Conservation (phyloP, 1,140 invertebrate species). For the Doryteuthis pealeii region DNA sequence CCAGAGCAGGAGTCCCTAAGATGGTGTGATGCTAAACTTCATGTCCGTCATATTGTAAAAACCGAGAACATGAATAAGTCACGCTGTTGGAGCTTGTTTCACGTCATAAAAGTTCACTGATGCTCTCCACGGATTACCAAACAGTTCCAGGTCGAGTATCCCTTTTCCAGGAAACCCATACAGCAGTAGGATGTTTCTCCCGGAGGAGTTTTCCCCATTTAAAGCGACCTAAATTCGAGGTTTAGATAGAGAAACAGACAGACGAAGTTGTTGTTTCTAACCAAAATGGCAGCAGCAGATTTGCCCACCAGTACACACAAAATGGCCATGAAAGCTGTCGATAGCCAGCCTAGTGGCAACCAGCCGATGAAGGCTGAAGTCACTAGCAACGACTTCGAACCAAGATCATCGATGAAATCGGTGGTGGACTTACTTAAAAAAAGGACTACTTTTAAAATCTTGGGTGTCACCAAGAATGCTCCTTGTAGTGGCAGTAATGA, state of each 20-base stretch:
- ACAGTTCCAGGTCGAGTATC: slow-evolving; percentile 11
- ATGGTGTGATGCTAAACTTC: too few species aligned
- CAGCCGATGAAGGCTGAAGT: slow-evolving; percentile 9
- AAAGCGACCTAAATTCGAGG: slow-evolving; percentile 20
- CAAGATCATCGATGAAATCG: background rate
- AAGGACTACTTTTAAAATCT: slow-evolving; percentile 91
- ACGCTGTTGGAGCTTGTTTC: slow-evolving; percentile 32
- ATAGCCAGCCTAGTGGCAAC: slow-evolving; percentile 23
- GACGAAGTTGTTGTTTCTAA: background rate
- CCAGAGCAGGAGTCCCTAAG: too few species aligned
- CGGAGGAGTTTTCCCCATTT: slow-evolving; percentile 20
- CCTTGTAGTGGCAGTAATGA: slow-evolving; percentile 68
- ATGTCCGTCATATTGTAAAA: background rate
- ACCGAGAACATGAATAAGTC: slow-evolving; percentile 9
- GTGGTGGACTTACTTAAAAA: slow-evolving; percentile 65
- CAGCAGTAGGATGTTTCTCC: slow-evolving; percentile 26
- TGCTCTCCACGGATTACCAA: slow-evolving; percentile 5
- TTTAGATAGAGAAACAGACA: slow-evolving; percentile 17
- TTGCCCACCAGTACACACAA: slow-evolving; percentile 23
- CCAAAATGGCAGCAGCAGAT: slow-evolving; percentile 35
- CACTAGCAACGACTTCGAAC: background rate
- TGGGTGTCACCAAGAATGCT: slow-evolving; percentile 70
- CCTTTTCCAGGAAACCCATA: slow-evolving; percentile 22
- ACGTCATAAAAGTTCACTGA: slow-evolving; percentile 15
- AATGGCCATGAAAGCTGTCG: slow-evolving; percentile 33